Conservation (phyloP, 2,113 vertebrate species). For the Triplophysa rosa region DNA sequence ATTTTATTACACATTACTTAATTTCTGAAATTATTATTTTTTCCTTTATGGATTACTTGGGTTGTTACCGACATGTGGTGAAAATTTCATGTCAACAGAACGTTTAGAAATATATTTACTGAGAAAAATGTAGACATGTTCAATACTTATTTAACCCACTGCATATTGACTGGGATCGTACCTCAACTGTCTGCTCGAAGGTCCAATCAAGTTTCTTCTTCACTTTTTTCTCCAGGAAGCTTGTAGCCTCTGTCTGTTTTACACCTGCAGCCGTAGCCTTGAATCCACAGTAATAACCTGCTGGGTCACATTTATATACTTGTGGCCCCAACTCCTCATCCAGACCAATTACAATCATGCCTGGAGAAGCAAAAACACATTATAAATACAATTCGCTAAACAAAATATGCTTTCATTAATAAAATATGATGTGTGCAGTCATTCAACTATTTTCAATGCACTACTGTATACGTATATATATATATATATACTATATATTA, state of each 20-base stretch:
- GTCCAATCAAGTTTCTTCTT: constrained; percentile 99
- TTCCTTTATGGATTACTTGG: too few relatives aligned
- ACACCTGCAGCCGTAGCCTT: constrained; percentile 98
- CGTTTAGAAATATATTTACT: too few relatives aligned
- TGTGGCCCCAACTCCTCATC: constrained; percentile 93
- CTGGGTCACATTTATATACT: constrained; percentile 97
- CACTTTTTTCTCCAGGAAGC: constrained; percentile 98
- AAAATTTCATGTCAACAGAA: too few relatives aligned
- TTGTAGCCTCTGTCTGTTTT: constrained; percentile 98
- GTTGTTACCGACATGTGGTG: too few relatives aligned
- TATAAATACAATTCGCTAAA: neutral
- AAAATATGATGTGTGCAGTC: too few relatives aligned
- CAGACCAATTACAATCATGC: constrained; percentile 96
- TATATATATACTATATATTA: too few relatives aligned
- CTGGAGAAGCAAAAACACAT: constrained; percentile 62
- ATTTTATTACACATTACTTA: too few relatives aligned
- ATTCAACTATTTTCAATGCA: too few relatives aligned
- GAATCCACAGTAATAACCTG: constrained; percentile 97
- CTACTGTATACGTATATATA: too few relatives aligned
- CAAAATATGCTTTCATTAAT: neutral
- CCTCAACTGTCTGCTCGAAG: constrained; percentile 94
- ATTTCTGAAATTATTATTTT: too few relatives aligned
- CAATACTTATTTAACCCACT: too few relatives aligned
- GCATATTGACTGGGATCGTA: constrained; percentile 54
- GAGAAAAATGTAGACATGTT: too few relatives aligned